These are phyloP conservation scores for Malacoctenus gilli DNA, from an alignment of 2,797 vertebrate genomes.

Conservation along the genomic window DNA sequence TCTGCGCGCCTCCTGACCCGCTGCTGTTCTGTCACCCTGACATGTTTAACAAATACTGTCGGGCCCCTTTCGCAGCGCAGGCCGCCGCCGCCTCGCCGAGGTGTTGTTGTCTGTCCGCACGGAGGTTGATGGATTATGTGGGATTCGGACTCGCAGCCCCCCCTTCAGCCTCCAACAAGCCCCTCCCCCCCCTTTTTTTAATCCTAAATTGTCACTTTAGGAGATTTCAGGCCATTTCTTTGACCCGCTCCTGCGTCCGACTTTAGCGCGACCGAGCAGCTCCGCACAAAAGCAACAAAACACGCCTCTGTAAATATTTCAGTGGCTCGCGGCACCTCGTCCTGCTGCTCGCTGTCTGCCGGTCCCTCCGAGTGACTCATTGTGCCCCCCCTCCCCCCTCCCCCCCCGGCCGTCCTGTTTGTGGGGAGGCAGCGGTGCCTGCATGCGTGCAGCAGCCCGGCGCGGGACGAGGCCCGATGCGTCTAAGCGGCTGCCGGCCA, in stretches of 20 bases:
- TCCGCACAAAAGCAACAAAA: constrained; percentile 78
- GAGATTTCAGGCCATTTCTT: constrained; percentile 29
- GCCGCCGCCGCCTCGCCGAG: constrained; percentile 56
- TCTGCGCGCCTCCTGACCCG: constrained; percentile 86
- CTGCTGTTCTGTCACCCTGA: constrained; percentile 90
- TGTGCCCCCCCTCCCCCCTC: too few species aligned
- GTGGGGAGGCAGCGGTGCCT: constrained; percentile 66
- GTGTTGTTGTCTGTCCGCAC: constrained; percentile 66
- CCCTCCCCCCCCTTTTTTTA: constrained; percentile 28
- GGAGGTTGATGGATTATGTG: constrained; percentile 62
- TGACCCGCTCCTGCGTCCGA: constrained; percentile 5
- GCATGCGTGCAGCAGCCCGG: constrained; percentile 65
- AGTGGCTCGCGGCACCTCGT: constrained; percentile 67
- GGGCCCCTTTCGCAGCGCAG: constrained; percentile 61
- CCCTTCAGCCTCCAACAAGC: constrained; percentile 59
- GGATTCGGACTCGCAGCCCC: constrained; percentile 45
- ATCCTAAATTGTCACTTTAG: constrained; percentile 10
- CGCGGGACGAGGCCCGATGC: constrained; percentile 63
- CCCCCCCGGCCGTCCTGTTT: constrained; percentile 70
- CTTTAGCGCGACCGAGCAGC: constrained; percentile 32
- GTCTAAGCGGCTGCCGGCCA: constrained; percentile 70
- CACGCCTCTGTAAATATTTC: constrained; percentile 80
- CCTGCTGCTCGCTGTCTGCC: constrained; percentile 75
- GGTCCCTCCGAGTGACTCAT: constrained; percentile 68
- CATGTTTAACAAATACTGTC: constrained; percentile 97